A percentile compares a stretch with the other conserved stretches of the same genome.
Evolutionary conservation across 2,113 vertebrate species (phyloP).

Genomic region (Perccottus glenii): DNA sequence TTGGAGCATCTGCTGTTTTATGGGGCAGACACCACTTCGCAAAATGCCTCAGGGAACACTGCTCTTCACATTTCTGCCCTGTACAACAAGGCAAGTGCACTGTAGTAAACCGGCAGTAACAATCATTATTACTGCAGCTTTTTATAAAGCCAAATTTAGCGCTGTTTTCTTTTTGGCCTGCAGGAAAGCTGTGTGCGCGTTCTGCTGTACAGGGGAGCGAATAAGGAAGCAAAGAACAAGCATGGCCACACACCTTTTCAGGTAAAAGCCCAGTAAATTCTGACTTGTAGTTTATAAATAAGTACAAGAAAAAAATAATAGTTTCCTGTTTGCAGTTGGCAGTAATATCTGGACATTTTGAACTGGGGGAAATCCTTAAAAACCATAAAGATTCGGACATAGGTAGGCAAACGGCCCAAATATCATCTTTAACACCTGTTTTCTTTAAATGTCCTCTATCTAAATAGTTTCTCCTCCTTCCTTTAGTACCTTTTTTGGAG

Average conservation of each 20-base stretch:
- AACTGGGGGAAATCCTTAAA: slow-evolving; percentile 91
- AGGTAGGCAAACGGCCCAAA: slow-evolving; percentile 74
- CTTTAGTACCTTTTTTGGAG: slow-evolving; percentile 88
- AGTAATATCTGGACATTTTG: slow-evolving; percentile 90
- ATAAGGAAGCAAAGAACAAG: slow-evolving; percentile 90
- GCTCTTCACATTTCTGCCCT: slow-evolving; percentile 91
- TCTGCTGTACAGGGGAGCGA: slow-evolving; percentile 89
- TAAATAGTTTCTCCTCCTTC: slow-evolving; percentile 1
- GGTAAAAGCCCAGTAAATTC: slow-evolving; percentile 64
- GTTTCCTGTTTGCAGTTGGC: slow-evolving; percentile 79
- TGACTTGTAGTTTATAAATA: too few species aligned
- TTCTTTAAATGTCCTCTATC: background rate
- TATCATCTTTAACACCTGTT: slow-evolving; percentile 9
- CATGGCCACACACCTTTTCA: slow-evolving; percentile 91
- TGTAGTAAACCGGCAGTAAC: slow-evolving; percentile 14
- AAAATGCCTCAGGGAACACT: slow-evolving; percentile 92
- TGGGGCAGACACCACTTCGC: slow-evolving; percentile 86
- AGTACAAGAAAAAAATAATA: too few species aligned
- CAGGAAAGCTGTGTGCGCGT: slow-evolving; percentile 91
- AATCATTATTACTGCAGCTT: slow-evolving; percentile 6
- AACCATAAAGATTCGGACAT: slow-evolving; percentile 88
- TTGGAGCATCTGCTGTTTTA: slow-evolving; percentile 94
- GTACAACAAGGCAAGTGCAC: slow-evolving; percentile 87
- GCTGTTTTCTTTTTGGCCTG: slow-evolving; percentile 38
- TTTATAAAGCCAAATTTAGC: slow-evolving; percentile 11